These are phyloP conservation scores for Kryptolebias ocellatus DNA, from an alignment of 2,797 vertebrate species.

Conservation along the genomic window DNA sequence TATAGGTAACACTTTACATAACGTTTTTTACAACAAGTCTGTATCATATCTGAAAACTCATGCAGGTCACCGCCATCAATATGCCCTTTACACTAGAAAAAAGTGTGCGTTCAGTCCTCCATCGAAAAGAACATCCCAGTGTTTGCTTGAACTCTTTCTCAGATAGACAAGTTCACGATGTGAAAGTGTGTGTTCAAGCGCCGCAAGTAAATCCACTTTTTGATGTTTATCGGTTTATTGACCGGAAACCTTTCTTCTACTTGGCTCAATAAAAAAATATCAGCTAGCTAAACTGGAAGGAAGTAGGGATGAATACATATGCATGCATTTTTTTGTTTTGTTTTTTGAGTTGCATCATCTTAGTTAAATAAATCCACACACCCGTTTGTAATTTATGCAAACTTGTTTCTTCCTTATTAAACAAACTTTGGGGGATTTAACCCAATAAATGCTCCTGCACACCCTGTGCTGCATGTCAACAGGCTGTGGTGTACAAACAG, in stretches of 20 bases:
- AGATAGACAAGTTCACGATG: neutral
- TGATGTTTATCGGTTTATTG: slow-evolving; percentile 10
- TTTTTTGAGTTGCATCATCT: no score
- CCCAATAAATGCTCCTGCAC: neutral
- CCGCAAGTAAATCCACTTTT: slow-evolving; percentile 1
- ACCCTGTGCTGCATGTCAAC: neutral
- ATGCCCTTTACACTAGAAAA: no score
- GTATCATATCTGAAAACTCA: neutral
- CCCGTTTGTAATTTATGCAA: no score
- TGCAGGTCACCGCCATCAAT: neutral
- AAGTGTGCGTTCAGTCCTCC: neutral
- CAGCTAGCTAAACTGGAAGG: no score
- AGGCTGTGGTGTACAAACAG: neutral
- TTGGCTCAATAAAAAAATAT: no score
- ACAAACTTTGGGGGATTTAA: no score
- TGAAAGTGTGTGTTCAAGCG: neutral
- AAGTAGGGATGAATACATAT: no score
- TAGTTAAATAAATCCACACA: no score
- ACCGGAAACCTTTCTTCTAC: slow-evolving; percentile 1
- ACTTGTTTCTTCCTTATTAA: no score
- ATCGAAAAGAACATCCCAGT: neutral
- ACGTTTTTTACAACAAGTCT: neutral
- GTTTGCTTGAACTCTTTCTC: neutral
- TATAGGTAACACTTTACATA: slow-evolving; percentile 9
- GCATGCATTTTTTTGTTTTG: no score